phyloP scores from a whole-genome alignment of 2,888 invertebrate species.

The Pseudococcus viburni region DNA sequence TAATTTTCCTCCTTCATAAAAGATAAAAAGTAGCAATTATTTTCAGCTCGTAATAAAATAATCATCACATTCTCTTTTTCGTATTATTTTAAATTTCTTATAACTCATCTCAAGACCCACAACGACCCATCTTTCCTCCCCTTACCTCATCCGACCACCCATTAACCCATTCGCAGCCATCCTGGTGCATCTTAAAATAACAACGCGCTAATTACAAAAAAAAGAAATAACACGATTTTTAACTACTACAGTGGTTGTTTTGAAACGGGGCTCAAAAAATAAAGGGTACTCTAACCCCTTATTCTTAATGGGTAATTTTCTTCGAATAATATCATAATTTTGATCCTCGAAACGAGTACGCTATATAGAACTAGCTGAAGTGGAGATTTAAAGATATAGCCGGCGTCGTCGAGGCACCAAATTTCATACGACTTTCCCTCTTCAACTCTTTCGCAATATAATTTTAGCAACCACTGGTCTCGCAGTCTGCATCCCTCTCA shows the following conservation, averaged over 20 bases:
- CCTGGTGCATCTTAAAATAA: background rate
- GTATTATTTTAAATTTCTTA: too few relatives aligned
- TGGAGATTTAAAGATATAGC: background rate
- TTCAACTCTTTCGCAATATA: background rate
- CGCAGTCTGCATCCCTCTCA: background rate
- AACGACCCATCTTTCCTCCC: background rate
- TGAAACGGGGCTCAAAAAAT: background rate
- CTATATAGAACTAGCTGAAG: too few relatives aligned
- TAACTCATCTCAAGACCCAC: background rate
- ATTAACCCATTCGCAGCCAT: background rate
- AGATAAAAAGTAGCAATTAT: too few relatives aligned
- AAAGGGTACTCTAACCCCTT: background rate
- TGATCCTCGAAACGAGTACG: background rate
- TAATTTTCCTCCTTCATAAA: too few relatives aligned
- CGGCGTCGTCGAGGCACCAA: background rate
- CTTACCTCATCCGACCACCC: background rate
- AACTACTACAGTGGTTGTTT: background rate
- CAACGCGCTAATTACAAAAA: background rate
- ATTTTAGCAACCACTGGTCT: background rate
- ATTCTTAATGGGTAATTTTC: constrained; percentile 22
- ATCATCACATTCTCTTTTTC: too few relatives aligned
- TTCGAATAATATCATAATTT: constrained; percentile 21
- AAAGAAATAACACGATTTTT: background rate
- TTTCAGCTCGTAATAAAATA: too few relatives aligned
- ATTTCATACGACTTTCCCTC: background rate